Evolutionary conservation across 2,113 vertebrate species (phyloP), one percentile per base, ranked within the genome.

Genomic region (Callospermophilus lateralis): DNA sequence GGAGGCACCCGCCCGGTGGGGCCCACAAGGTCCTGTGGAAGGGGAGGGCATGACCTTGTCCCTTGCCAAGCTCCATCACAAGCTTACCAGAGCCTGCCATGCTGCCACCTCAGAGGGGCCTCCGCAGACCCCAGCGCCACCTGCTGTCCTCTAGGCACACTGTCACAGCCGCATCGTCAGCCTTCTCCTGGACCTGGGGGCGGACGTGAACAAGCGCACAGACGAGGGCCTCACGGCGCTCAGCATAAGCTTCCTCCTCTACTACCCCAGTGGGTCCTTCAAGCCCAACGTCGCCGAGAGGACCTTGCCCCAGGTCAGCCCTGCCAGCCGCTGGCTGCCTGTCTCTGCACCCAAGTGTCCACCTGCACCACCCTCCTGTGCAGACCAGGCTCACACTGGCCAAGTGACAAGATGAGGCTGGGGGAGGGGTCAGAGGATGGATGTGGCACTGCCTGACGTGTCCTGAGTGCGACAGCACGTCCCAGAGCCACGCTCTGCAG

Each of bases 141-240:
- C 19, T 0, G 32, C 48, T 5, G 17, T 34, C 72, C 61, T 39
- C 34, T 97, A 99, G 99, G 96, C 99, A 8, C 98, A 99, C 90
- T 98, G 98, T 90, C 98, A 99, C 32, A 72, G 97, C 4, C 89
- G 98, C 42, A 95, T 99, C 34, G 97, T 99, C 97, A 98, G 97
- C 78, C 98, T 99, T 63, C 98, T 99, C 94, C 97, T 99, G 96
- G 98, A 99, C 97, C 97, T 78, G 2, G 99, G 99, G 51, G 99
- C 98, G 1, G 98, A 99, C 4, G 99, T 99, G 94, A 99, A 99
- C 98, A 99, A 99, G 97, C 19, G 98, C 95, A 99, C 98, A 0
- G 96, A 98, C 4, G 99, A 99, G 91, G 99, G 99, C 88, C 97
- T 99, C 96, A 99, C 99, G 1, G 98, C 99, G 0, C 98, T 99